Evolutionary conservation across 2,797 vertebrate species (phyloP), one percentile per base, ranked within the genome.

Genomic region (Dendrocincla fuliginosa): DNA sequence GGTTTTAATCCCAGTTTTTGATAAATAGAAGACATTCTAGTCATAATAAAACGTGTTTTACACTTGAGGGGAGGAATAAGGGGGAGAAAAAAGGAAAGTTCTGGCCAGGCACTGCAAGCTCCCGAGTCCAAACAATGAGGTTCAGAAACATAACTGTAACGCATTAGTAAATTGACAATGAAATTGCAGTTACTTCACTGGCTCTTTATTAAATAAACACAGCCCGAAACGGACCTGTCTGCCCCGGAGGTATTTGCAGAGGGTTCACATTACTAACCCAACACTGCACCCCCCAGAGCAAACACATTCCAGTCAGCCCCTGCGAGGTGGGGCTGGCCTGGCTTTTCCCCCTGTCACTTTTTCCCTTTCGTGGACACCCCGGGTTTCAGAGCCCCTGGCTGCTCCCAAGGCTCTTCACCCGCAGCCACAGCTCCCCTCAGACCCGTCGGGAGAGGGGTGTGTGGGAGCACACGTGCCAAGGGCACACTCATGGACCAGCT

Each of bases 1-100:
- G 92, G 96, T 87, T 97, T 96, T 96, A 96, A 96, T 97, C 96
- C 94, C 80, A 55, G 88, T 94, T 97, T 97, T 97, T 97, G 97
- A 97, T 97, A 97, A 98, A 97, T 97, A 97, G 96, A 97, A 98
- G 98, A 97, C 97, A 97, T 97, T 98, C 97, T 97, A 98, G 97
- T 97, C 97, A 98, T 98, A 98, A 98, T 97, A 98, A 98, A 97
- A 97, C 0, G 87, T 97, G 97, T 95, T 93, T 83, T 96, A 96
- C 96, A 96, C 95, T 96, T 50, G 87, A 94, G 77, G 90, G 93
- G 89, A 55, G 81, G 83, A 79, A 65, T 61, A 71, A 75, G 79
- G 67, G 91, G 87, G 53, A 63, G 67, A 20, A 32, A 65, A 87
- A 93, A 89, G 91, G 96, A 94, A 93, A 95, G 91, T 94, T 95